Percentiles rank a stretch among this genome's conserved stretches.
Conservation (phyloP, 1,140 invertebrate genomes). For the Rhagoletis zephyria region DNA sequence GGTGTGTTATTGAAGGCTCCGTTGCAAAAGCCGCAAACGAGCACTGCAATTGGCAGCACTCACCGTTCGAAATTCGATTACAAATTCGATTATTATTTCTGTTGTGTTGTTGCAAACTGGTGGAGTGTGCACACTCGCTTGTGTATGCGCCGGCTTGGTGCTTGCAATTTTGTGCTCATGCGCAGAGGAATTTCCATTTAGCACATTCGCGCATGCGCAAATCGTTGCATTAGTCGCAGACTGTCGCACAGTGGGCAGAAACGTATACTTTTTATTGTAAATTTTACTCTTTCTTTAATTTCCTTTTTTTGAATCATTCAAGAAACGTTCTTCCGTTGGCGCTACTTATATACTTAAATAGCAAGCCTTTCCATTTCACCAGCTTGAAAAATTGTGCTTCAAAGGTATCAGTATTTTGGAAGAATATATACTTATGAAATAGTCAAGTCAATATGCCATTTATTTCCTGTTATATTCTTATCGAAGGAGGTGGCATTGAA, state of each 20-base stretch:
- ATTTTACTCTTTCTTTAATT: too few relatives aligned
- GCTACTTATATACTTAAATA: too few relatives aligned
- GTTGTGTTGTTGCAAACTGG: background rate
- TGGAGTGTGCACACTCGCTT: background rate
- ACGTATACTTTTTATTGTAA: too few relatives aligned
- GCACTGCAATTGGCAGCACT: constrained; percentile 33
- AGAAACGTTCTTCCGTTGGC: too few relatives aligned
- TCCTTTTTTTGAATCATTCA: too few relatives aligned
- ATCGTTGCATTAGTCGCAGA: background rate
- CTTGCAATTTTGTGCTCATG: constrained; percentile 20
- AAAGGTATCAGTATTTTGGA: too few relatives aligned
- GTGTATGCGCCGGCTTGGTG: background rate
- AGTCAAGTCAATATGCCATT: too few relatives aligned
- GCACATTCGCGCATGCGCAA: constrained; percentile 34
- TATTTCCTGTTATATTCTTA: too few relatives aligned
- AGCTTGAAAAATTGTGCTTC: too few relatives aligned
- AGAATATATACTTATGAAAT: too few relatives aligned
- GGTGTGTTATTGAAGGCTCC: background rate
- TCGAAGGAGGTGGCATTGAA: too few relatives aligned
- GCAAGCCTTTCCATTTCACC: too few relatives aligned
- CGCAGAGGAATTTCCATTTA: constrained; percentile 28
- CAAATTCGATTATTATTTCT: constrained; percentile 40
- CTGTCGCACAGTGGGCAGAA: background rate
- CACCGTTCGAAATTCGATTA: constrained; percentile 42
- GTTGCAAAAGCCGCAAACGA: constrained; percentile 20